Percentiles rank a stretch among this genome's conserved stretches.
Evolutionary conservation across 2,113 vertebrate species (phyloP).

Genomic region (Copsychus sechellarum): DNA sequence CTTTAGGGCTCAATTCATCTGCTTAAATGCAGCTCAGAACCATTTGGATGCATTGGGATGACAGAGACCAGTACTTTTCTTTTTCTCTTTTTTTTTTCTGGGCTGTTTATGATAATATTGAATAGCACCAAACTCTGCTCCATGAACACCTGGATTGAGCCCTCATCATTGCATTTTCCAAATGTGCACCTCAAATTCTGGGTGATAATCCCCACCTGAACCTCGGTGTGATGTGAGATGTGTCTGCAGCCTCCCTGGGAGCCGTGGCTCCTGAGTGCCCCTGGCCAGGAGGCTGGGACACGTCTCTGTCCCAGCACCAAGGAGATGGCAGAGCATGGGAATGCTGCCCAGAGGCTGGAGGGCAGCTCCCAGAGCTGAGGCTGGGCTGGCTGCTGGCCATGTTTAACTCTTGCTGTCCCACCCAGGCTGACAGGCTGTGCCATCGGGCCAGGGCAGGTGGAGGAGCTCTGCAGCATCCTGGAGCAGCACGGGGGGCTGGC

Average conservation of each 20-base stretch:
- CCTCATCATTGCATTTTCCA: neutral
- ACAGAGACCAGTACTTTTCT: neutral
- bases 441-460: conserved; percentile 21
- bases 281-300: neutral
- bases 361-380: neutral
- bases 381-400: rapidly evolving
- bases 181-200: neutral
- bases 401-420: neutral
- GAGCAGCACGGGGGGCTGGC: conserved; percentile 5
- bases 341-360: neutral
- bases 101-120: neutral
- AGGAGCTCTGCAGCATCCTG: conserved; percentile 53
- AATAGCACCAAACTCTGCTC: neutral
- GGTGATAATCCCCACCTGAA: neutral
- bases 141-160: neutral
- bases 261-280: neutral
- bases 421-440: conserved; percentile 59
- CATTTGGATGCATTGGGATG: neutral
- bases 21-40: neutral
- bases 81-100: neutral
- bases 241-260: neutral
- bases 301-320: neutral
- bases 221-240: neutral
- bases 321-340: neutral
- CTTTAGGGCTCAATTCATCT: neutral